A percentile compares a stretch with the other conserved stretches of the same genome.
Conservation (phyloP, 2,888 invertebrate species). For the Drosophila tripunctata region DNA sequence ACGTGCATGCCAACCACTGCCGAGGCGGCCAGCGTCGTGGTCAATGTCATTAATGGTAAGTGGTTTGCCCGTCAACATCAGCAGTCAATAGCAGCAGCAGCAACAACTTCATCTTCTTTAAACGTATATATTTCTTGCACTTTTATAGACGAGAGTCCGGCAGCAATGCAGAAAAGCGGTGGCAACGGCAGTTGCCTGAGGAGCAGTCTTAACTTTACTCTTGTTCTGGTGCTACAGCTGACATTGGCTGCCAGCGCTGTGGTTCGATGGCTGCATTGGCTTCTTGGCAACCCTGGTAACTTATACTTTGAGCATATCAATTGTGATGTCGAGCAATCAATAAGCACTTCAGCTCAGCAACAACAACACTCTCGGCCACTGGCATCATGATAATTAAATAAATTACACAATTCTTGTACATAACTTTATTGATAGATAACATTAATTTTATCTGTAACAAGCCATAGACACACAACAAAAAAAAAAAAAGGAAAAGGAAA, state of each 20-base stretch:
- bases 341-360: slow-evolving; percentile 13
- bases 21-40: slow-evolving; percentile 92
- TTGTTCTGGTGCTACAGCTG: slow-evolving; percentile 30
- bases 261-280: slow-evolving; percentile 62
- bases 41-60: slow-evolving; percentile 95
- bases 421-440: slow-evolving; percentile 53
- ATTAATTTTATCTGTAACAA: slow-evolving; percentile 37
- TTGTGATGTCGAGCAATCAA: slow-evolving; percentile 53
- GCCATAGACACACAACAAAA: slow-evolving; percentile 12
- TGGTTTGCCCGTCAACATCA: slow-evolving; percentile 22
- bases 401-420: slow-evolving; percentile 44
- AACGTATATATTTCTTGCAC: too few relatives aligned
- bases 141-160: slow-evolving; percentile 80
- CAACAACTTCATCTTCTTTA: slow-evolving; percentile 10
- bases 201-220: slow-evolving; percentile 33
- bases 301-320: slow-evolving; percentile 68
- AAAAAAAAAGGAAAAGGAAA: background rate
- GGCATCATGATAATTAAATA: slow-evolving; percentile 68
- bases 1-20: slow-evolving; percentile 95
- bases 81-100: too few relatives aligned
- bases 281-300: slow-evolving; percentile 15
- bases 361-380: background rate
- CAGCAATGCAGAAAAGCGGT: slow-evolving; percentile 83
- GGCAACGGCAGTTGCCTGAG: slow-evolving; percentile 73
- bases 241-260: slow-evolving; percentile 64